phyloP scores from a whole-genome alignment of 2,888 invertebrate genomes.

The Drosophila melanosoma region DNA sequence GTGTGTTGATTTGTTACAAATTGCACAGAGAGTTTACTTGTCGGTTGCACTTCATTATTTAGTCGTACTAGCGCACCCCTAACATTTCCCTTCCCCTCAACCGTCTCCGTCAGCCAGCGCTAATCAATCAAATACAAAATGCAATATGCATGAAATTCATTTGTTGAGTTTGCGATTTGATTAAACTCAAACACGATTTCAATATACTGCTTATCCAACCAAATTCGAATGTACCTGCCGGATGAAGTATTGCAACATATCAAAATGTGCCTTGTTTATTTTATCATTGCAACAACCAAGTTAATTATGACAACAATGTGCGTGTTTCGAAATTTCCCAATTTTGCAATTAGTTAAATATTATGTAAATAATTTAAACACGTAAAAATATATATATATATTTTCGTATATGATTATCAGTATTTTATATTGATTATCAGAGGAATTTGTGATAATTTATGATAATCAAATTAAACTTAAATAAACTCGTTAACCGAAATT shows the following conservation, averaged over 20 bases:
- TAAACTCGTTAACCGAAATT: not conserved
- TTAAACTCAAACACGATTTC: constrained; percentile 27
- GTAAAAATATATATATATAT: not conserved
- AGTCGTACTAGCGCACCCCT: constrained; percentile 13
- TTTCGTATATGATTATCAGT: not conserved
- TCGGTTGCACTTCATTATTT: constrained; percentile 69
- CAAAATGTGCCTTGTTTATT: constrained; percentile 11
- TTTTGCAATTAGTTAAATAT: not conserved
- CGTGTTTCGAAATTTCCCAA: not conserved
- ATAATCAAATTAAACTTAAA: not conserved
- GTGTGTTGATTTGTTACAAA: constrained; percentile 58
- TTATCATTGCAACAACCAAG: not conserved
- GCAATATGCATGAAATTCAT: constrained; percentile 48
- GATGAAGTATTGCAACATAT: constrained; percentile 7
- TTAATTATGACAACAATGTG: not conserved
- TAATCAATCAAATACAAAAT: constrained; percentile 60
- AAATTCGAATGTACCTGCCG: not conserved
- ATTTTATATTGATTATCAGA: not conserved
- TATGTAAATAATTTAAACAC: not conserved
- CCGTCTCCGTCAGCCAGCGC: not conserved
- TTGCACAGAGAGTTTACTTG: constrained; percentile 60
- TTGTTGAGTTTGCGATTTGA: constrained; percentile 53
- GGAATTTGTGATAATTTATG: not conserved
- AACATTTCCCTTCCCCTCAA: not conserved
- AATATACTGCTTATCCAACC: not conserved